Evolutionary conservation across 2,888 invertebrate species (phyloP).

Genomic region (Tiliacea aurago): DNA sequence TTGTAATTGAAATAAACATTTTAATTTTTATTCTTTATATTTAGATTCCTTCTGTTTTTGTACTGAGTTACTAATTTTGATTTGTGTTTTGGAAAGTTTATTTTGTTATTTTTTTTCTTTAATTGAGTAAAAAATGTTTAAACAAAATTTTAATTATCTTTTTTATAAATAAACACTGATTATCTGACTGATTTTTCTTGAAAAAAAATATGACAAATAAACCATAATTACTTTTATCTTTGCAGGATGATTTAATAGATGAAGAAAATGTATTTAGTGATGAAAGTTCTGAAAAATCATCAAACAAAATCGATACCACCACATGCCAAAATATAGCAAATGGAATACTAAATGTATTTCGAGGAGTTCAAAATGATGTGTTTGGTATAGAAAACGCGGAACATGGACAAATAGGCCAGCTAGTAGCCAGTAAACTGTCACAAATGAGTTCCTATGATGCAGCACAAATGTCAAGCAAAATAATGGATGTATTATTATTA

Average conservation of each 20-base stretch:
- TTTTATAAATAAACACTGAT: too few species aligned
- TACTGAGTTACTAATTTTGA: too few species aligned
- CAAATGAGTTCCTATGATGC: constrained; percentile 82
- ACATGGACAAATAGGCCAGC: constrained; percentile 77
- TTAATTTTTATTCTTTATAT: too few species aligned
- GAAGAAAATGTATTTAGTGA: constrained; percentile 68
- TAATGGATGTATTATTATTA: constrained; percentile 79
- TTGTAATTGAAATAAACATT: too few species aligned
- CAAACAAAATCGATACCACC: constrained; percentile 61
- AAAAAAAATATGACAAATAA: too few species aligned
- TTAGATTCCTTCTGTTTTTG: too few species aligned
- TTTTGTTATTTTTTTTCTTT: too few species aligned
- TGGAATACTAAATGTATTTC: constrained; percentile 78
- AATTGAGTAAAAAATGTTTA: too few species aligned
- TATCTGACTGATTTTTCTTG: too few species aligned
- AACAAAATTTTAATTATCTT: too few species aligned
- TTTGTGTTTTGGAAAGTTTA: too few species aligned
- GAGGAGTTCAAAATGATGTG: constrained; percentile 80
- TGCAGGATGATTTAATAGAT: constrained; percentile 65
- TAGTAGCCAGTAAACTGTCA: constrained; percentile 77
- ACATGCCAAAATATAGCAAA: constrained; percentile 78
- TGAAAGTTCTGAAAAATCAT: constrained; percentile 63
- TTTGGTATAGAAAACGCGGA: constrained; percentile 78
- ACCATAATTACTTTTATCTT: constrained; percentile 31
- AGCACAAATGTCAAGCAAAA: constrained; percentile 76